Percentiles rank a stretch among this genome's conserved stretches.
Conservation (phyloP, 2,797 vertebrate genomes). For the Gallirallus australis region DNA sequence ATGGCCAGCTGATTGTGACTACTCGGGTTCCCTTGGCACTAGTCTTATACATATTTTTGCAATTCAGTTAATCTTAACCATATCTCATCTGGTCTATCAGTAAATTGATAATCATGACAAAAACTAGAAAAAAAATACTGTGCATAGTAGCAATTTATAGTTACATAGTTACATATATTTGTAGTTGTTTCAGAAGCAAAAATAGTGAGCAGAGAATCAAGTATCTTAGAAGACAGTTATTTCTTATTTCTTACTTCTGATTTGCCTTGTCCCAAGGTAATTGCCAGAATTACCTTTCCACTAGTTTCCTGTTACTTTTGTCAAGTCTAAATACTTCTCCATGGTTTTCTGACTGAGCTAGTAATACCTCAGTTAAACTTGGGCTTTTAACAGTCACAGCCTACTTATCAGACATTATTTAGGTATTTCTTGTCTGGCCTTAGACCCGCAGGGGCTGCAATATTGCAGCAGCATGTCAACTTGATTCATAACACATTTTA, state of each 20-base stretch:
- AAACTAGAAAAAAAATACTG: not conserved
- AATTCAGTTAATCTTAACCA: slow-evolving; percentile 9
- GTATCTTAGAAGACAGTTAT: not conserved
- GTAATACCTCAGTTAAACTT: no score
- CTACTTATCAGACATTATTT: no score
- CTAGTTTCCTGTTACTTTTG: no score
- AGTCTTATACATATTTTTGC: slow-evolving; percentile 16
- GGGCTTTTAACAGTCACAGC: no score
- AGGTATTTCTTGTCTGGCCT: no score
- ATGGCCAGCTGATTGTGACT: not conserved
- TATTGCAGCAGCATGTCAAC: no score
- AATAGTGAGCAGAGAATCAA: not conserved
- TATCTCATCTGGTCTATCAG: not conserved
- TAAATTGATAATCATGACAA: not conserved
- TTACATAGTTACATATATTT: not conserved
- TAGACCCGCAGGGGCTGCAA: no score
- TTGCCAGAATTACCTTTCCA: no score
- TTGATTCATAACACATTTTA: no score
- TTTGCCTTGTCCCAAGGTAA: no score
- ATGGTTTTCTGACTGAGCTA: no score
- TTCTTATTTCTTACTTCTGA: not conserved
- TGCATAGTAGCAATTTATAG: slow-evolving; percentile 9
- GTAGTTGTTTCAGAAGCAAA: not conserved
- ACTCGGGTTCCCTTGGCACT: not conserved
- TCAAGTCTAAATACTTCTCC: no score